Percentiles rank a stretch among this genome's conserved stretches.
These are phyloP conservation scores for Orthonevra nobilis DNA, from an alignment of 2,888 invertebrate species.

Conservation along the genomic window DNA sequence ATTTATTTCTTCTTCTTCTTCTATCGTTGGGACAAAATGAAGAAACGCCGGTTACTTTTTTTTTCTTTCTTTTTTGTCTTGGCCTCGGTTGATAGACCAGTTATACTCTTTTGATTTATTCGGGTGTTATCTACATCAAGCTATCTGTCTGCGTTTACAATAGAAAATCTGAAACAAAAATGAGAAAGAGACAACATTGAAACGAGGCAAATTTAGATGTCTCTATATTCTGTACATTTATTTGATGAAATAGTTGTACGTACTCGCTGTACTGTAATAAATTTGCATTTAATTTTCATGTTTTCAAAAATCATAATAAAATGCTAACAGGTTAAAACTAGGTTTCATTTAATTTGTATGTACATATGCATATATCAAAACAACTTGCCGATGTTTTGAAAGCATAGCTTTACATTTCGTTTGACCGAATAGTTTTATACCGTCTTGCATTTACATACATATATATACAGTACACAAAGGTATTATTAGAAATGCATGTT, in stretches of 20 bases:
- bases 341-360: not conserved
- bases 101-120: slow-evolving; percentile 64
- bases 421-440: no score
- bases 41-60: slow-evolving; percentile 69
- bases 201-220: slow-evolving; percentile 43
- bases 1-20: slow-evolving; percentile 67
- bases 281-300: no score
- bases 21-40: slow-evolving; percentile 56
- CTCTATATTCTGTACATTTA: slow-evolving; percentile 32
- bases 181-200: slow-evolving; percentile 63
- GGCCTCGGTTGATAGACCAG: slow-evolving; percentile 55
- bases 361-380: not conserved
- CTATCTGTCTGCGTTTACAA: slow-evolving; percentile 68
- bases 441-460: no score
- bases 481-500: no score
- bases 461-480: no score
- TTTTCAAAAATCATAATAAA: no score
- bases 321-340: no score
- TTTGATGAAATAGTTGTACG: no score
- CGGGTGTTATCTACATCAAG: slow-evolving; percentile 51
- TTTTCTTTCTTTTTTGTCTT: no score
- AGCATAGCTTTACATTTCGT: no score
- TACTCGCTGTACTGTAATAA: no score
- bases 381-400: no score
- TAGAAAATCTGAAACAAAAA: slow-evolving; percentile 67